Base-by-base conservation (phyloP, 2,888 invertebrate species). In the Dolomedes plantarius region DNA sequence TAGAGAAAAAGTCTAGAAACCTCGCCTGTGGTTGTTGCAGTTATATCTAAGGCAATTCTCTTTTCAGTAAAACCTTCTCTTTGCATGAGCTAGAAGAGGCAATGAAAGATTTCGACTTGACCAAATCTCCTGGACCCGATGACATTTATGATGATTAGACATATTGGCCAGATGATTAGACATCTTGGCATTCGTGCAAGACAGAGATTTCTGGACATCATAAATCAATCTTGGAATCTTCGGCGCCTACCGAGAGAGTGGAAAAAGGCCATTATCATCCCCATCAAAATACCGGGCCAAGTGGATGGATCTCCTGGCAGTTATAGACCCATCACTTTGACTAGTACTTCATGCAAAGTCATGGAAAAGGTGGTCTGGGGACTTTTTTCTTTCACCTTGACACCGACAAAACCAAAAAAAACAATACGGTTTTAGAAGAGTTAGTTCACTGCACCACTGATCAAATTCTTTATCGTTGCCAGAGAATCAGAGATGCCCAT, bases 391-490 rank as follows among this genome's bases (percentile, higher is more conserved):
- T 23, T 23, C 41, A 69, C 27, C 69, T 69, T 0, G 69, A 69
- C 13, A 41, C 1, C 41, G 6, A 39, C 69, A 27, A 69, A 41
- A 69, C 9, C 39, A 41, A 69, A 39, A 69, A 23, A 69, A 36
- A 69, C 39, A 69, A 23, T 39, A 71, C 46, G 41, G 71, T 27
- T 71, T 71, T 39, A 71, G 36, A 11, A 65, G 32, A 36, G 81
- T n/a, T n/a, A n/a, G n/a, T 13, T 29, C 41, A 39, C 27, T 31
- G 16, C 19, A n/a, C n/a, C 50, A 50, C 50, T 9, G 50, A 50
- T 50, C 6, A 50, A 50, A 27, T 71, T 9, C 28, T 71, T 16
- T n/a, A n/a, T n/a, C n/a, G n/a, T n/a, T 36, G 41, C n/a, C 71
- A 50, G 50, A 50, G 16, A 50, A 50, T 50, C 50, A 50, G 19